Conservation (phyloP, 2,113 vertebrate species). For the Melanotaenia duboulayi region DNA sequence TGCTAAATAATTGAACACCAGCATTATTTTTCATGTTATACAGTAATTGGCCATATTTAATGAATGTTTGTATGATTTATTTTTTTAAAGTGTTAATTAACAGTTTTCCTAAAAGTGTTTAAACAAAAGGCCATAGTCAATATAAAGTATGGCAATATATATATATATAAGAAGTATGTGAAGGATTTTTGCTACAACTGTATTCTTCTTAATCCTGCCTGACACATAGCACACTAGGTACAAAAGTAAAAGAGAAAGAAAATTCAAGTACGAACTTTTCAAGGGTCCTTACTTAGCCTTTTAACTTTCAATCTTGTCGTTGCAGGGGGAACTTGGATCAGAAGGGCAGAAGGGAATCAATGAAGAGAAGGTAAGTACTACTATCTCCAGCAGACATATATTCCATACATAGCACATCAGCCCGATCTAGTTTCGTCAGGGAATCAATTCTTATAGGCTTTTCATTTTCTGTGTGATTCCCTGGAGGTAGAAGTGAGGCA, state of each 20-base stretch:
- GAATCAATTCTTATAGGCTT: conserved; percentile 80
- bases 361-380: conserved; percentile 80
- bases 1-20: background rate
- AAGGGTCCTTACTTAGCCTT: conserved; percentile 46
- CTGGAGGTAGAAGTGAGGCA: conserved; percentile 46
- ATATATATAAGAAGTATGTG: no score
- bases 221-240: background rate
- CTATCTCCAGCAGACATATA: conserved; percentile 73
- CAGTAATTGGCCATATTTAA: no score
- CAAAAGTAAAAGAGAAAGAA: conserved; percentile 6
- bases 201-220: background rate
- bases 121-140: no score
- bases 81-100: no score
- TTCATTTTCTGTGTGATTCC: conserved; percentile 74
- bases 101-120: no score
- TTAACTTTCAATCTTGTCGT: conserved; percentile 69
- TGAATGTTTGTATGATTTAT: no score
- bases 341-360: conserved; percentile 74
- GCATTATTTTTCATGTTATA: no score
- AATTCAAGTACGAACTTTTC: conserved; percentile 51
- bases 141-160: no score
- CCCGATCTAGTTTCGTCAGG: conserved; percentile 70
- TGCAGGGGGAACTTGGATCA: conserved; percentile 78
- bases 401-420: conserved; percentile 77
- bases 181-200: background rate